These are phyloP conservation scores for Ophion ventricosus DNA, from an alignment of 2,888 invertebrate species.

Conservation along the genomic window DNA sequence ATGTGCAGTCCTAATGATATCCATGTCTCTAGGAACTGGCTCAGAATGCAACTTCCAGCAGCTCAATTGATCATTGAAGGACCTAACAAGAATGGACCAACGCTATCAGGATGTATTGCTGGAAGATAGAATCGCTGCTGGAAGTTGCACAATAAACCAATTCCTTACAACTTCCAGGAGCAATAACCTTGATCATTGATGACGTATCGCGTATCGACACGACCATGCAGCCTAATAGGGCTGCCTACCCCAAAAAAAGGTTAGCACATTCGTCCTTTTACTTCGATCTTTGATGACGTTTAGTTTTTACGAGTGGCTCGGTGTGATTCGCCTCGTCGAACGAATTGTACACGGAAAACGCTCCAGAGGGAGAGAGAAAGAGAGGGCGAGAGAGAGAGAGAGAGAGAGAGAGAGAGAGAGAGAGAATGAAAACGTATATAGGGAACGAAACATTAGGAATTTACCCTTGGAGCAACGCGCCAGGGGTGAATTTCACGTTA, in stretches of 20 bases:
- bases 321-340: slow-evolving; percentile 60
- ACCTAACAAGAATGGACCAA: background rate
- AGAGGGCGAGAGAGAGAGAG: slow-evolving; percentile 43
- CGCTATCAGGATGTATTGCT: background rate
- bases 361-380: slow-evolving; percentile 35
- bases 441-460: slow-evolving; percentile 3
- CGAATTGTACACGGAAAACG: slow-evolving; percentile 54
- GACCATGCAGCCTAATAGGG: slow-evolving; percentile 12
- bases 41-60: too few species aligned
- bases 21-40: too few species aligned
- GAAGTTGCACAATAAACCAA: background rate
- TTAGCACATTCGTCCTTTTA: background rate
- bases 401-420: slow-evolving; percentile 9
- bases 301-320: slow-evolving; percentile 69
- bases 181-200: background rate
- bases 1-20: too few species aligned
- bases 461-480: slow-evolving; percentile 11
- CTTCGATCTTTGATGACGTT: slow-evolving; percentile 64
- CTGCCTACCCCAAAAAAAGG: background rate
- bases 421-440: background rate
- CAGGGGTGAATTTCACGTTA: slow-evolving; percentile 46
- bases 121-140: background rate
- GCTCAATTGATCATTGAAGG: background rate
- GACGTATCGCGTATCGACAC: background rate
- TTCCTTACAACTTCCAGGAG: background rate